Evolutionary conservation across 2,797 vertebrate species (phyloP), one percentile per base, ranked within the genome.

Genomic region (Dendrocincla tyrannina): DNA sequence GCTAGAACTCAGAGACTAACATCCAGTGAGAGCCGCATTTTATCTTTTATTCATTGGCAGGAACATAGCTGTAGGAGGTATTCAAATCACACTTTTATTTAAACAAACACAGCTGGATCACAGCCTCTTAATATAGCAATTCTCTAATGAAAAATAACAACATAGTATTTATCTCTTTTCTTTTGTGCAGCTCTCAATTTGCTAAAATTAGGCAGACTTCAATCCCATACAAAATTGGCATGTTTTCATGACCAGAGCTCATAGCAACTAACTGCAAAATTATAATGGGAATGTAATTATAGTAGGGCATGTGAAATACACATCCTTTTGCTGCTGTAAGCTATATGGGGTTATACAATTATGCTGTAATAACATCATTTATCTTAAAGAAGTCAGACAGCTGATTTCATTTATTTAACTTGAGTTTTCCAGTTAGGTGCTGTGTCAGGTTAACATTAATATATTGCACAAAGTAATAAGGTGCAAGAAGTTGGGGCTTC

Each of bases 81-180:
- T 98, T 98, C 98, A 98, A 98, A 98, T 98, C 98, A 98, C 98
- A 98, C 97, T 98, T 98, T 98, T 98, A 98, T 98, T 98, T 98
- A 98, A 98, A 98, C 98, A 98, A 98, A 98, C 98, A 98, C 98
- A 98, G 98, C 98, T 98, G 98, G 98, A 98, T 98, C 95, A 62
- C 97, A 98, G 98, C 97, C 98, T 98, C 98, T 98, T 98, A 98
- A 98, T 98, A 98, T 98, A 97, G 97, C 98, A 98, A 98, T 98
- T 98, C 98, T 98, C 97, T 98, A 98, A 98, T 98, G 98, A 98
- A 98, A 98, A 98, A 98, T 98, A 98, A 98, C 98, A 98, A 98
- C 98, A 98, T 97, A 96, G 97, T 97, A 97, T 98, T 98, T 98
- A 98, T 98, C 97, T 98, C 97, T 98, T 98, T 98, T 98, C 98